Percentiles rank a stretch among this genome's conserved stretches.
phyloP scores from a whole-genome alignment of 2,888 invertebrate genomes.

The Drosophila gaucha region DNA sequence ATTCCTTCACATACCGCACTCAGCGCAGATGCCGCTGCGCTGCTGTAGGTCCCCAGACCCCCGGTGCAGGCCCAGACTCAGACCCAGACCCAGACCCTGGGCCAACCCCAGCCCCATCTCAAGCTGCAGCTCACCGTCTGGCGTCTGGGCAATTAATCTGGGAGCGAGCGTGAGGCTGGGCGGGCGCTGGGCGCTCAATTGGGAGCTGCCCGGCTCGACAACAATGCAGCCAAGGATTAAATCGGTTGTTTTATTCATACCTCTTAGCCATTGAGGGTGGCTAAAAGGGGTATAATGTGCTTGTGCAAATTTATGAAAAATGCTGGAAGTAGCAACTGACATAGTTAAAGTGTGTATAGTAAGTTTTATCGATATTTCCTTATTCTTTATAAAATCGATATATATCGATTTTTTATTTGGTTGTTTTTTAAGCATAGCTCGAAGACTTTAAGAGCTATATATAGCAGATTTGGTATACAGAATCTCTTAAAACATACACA shows the following conservation, averaged over 20 bases:
- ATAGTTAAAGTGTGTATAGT: no score
- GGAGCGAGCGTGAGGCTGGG: slow-evolving; percentile 59
- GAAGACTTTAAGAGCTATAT: background rate
- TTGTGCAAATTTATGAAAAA: background rate
- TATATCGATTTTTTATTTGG: background rate
- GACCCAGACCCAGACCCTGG: slow-evolving; percentile 2
- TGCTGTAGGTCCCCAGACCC: slow-evolving; percentile 73
- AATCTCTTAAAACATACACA: no score
- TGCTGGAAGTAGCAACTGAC: background rate
- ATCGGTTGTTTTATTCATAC: slow-evolving; percentile 68
- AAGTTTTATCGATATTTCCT: no score
- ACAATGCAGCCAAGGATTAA: slow-evolving; percentile 70
- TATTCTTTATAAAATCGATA: background rate
- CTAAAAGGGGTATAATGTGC: background rate
- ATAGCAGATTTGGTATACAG: background rate
- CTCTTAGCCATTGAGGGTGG: background rate
- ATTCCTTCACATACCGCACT: slow-evolving; percentile 46
- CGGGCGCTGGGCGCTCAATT: slow-evolving; percentile 44
- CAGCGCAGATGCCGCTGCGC: slow-evolving; percentile 36
- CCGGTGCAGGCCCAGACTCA: background rate
- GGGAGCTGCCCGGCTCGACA: slow-evolving; percentile 17
- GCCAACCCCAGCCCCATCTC: slow-evolving; percentile 1
- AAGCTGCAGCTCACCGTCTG: slow-evolving; percentile 28
- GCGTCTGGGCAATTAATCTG: slow-evolving; percentile 76
- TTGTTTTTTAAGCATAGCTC: background rate